Conservation (phyloP, 1,140 invertebrate species). For the Idris sp. region DNA sequence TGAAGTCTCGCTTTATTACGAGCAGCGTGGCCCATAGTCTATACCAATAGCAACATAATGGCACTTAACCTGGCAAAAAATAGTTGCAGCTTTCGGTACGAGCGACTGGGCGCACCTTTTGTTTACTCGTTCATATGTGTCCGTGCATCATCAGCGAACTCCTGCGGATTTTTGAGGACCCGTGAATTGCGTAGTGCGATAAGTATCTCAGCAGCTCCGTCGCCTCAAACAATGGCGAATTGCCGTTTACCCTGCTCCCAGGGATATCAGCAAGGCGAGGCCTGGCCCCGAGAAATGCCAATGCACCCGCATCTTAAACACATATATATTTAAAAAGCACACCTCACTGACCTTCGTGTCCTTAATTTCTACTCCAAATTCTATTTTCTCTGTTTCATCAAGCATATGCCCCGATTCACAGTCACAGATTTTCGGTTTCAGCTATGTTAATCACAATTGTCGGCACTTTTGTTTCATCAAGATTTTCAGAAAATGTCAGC, state of each 20-base stretch:
- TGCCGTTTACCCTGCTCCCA: constrained; percentile 59
- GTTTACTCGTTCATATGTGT: constrained; percentile 62
- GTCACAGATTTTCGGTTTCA: too few relatives aligned
- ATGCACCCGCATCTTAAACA: constrained; percentile 59
- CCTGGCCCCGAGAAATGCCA: constrained; percentile 60
- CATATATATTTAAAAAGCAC: constrained; percentile 53
- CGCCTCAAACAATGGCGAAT: constrained; percentile 63
- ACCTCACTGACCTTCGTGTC: constrained; percentile 49
- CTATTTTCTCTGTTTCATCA: too few relatives aligned
- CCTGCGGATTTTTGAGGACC: constrained; percentile 63
- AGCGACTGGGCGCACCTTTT: constrained; percentile 62
- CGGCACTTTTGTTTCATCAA: too few relatives aligned
- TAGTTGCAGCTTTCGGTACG: constrained; percentile 70
- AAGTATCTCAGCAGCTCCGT: constrained; percentile 60
- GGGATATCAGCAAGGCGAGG: constrained; percentile 52
- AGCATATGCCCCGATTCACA: too few relatives aligned
- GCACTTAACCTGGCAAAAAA: constrained; percentile 72
- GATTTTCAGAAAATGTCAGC: too few relatives aligned
- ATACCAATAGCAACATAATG: constrained; percentile 71
- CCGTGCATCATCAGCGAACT: constrained; percentile 62
- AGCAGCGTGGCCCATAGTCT: constrained; percentile 70
- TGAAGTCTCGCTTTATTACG: constrained; percentile 74
- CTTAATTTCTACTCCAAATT: constrained; percentile 32
- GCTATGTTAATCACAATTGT: too few relatives aligned
- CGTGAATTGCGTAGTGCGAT: constrained; percentile 64